Evolutionary conservation across 2,888 invertebrate genomes (phyloP).

Genomic region (Baccha elongata): DNA sequence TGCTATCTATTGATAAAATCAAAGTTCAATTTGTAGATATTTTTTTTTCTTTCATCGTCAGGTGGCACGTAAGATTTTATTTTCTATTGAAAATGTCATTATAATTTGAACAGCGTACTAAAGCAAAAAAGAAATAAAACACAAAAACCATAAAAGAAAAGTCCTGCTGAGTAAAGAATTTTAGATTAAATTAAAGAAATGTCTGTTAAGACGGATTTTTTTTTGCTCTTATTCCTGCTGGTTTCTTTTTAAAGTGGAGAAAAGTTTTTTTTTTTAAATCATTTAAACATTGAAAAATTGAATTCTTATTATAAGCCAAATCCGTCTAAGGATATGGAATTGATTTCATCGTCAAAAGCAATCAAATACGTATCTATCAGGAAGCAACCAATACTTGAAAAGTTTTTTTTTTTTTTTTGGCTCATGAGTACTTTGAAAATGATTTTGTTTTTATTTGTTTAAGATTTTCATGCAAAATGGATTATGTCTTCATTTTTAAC

Average conservation of each 20-base stretch:
- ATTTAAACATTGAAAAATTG: neutral
- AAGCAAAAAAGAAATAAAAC: neutral
- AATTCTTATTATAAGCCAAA: neutral
- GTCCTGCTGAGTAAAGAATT: neutral
- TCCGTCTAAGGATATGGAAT: neutral
- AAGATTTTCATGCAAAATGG: conserved; percentile 5
- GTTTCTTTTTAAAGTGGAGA: neutral
- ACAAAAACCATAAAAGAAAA: neutral
- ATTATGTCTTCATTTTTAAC: conserved; percentile 15
- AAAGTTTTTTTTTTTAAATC: neutral
- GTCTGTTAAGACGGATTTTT: neutral
- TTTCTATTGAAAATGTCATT: conserved; percentile 14
- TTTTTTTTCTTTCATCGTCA: conserved; percentile 10
- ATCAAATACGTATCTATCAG: neutral
- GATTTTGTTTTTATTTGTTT: neutral
- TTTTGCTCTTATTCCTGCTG: no score
- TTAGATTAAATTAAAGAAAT: conserved; percentile 11
- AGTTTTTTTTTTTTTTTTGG: neutral
- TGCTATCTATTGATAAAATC: conserved; percentile 13
- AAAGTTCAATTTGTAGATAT: conserved; percentile 9
- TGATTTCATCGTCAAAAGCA: neutral
- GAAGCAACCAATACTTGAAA: neutral
- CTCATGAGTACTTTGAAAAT: neutral
- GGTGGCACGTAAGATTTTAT: conserved; percentile 21
- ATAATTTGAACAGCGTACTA: neutral